phyloP scores from a whole-genome alignment of 2,113 vertebrate species.

The Anolis sagrei region DNA sequence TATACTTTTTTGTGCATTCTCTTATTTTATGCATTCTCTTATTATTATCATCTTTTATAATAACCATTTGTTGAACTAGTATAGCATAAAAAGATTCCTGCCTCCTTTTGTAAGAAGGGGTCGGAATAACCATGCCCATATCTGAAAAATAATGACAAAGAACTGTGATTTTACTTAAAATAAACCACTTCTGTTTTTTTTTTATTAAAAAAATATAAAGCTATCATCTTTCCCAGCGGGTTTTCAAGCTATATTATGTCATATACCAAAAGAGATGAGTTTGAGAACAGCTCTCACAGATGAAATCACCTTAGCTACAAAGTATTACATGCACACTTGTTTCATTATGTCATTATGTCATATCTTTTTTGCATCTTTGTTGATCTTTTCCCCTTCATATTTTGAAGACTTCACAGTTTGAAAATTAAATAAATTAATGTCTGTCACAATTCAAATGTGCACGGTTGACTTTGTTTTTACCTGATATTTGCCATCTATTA shows the following conservation, averaged over 20 bases:
- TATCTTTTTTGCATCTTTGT: background rate
- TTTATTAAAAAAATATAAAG: constrained; percentile 35
- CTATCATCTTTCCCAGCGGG: constrained; percentile 35
- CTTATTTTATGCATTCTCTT: too few relatives aligned
- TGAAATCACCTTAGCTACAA: background rate
- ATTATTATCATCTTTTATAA: constrained; percentile 32
- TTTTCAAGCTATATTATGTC: constrained; percentile 20
- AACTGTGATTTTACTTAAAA: constrained; percentile 43
- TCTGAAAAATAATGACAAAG: background rate
- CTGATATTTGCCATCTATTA: background rate
- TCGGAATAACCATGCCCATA: constrained; percentile 27
- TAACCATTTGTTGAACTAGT: constrained; percentile 40
- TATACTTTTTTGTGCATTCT: too few relatives aligned
- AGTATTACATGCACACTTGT: background rate
- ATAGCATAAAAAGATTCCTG: constrained; percentile 31
- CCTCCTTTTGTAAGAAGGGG: constrained; percentile 45
- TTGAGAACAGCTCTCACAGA: background rate
- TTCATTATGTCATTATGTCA: constrained; percentile 7
- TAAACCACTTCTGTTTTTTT: constrained; percentile 3
- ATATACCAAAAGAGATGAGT: constrained; percentile 22
- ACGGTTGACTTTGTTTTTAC: background rate
- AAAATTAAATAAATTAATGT: background rate
- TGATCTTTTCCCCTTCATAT: background rate
- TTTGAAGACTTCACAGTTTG: background rate
- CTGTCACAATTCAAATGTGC: background rate